These are phyloP conservation scores for Rhodophaea formosa DNA, from an alignment of 2,888 invertebrate genomes.

Conservation along the genomic window DNA sequence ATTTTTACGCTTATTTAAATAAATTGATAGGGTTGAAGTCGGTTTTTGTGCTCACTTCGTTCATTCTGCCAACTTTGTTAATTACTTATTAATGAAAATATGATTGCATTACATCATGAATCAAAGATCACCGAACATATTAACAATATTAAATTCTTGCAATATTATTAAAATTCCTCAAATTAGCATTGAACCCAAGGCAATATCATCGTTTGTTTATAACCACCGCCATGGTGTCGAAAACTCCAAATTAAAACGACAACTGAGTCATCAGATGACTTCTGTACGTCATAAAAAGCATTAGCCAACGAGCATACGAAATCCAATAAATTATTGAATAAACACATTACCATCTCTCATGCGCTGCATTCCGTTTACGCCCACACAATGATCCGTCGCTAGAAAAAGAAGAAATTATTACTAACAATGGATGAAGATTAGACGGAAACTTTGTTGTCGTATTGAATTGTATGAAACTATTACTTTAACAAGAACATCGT, in stretches of 20 bases:
- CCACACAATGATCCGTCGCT: neutral
- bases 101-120: neutral
- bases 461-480: too few relatives aligned
- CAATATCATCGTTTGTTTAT: neutral
- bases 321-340: conserved; percentile 6
- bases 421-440: too few relatives aligned
- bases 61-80: too few relatives aligned
- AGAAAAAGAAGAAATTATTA: too few relatives aligned
- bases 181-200: neutral
- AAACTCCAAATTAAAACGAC: neutral
- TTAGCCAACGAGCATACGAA: neutral
- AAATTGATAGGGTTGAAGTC: too few relatives aligned
- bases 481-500: too few relatives aligned
- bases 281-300: conserved; percentile 2
- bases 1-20: too few relatives aligned
- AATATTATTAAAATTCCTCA: neutral
- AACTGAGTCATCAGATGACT: conserved; percentile 4
- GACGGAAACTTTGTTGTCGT: too few relatives aligned
- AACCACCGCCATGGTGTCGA: neutral
- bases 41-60: too few relatives aligned
- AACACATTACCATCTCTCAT: neutral
- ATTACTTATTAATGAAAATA: too few relatives aligned
- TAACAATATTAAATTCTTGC: neutral
- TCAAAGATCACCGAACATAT: neutral
- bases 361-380: neutral